Base-by-base conservation (phyloP, 1,140 invertebrate species). In the Coenobita brevimanus region DNA sequence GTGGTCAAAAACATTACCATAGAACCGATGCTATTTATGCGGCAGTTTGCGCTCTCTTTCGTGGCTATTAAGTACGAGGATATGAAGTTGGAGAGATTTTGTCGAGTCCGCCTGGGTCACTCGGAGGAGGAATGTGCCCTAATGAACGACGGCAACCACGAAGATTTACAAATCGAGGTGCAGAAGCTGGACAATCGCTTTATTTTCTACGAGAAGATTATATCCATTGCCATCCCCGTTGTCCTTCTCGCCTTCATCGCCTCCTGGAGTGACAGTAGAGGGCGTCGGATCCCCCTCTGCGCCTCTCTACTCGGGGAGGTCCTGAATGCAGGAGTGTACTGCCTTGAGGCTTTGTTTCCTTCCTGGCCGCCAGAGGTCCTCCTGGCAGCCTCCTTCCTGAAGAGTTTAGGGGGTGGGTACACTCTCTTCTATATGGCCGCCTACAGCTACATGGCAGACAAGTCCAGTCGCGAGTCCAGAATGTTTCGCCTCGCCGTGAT, bases 371-470 rank as follows among this genome's bases (percentile, higher is more conserved):
- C 79, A 0, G 24, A 81, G 13, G 54, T 81, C n/a, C 79, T 81
- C 36, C 36, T 64, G 4, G 24, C 81, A 0, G 85, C 54, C 17
- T 73, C 41, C 8, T 41, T 89, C 57, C 38, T 79, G 30, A 3
- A 64, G 57, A 78, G 80, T 62, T 24, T 89, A 1, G 83, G 83
- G 3, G 83, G 83, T 57, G 83, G 73, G 0, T 13, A 0, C 0
- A 27, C 60, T 3, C 15, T 85, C 30, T 57, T 85, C 21, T 64
- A n/a, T 10, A 85, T 76, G 54, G 83, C 83, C 30, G 71, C 60
- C 13, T 85, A 85, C 71, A 85, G 83, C 54, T 85, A 62, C 71
- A 78, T 85, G 36, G 73, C 73, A 3, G 83, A 85, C 54, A 60
- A 60, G n/a, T 57, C 83, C 15, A 38, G 10, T 33, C 8, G 21